A percentile compares a stretch with the other conserved stretches of the same genome.
Evolutionary conservation across 2,888 invertebrate species (phyloP).

Genomic region (Crematogaster levior): DNA sequence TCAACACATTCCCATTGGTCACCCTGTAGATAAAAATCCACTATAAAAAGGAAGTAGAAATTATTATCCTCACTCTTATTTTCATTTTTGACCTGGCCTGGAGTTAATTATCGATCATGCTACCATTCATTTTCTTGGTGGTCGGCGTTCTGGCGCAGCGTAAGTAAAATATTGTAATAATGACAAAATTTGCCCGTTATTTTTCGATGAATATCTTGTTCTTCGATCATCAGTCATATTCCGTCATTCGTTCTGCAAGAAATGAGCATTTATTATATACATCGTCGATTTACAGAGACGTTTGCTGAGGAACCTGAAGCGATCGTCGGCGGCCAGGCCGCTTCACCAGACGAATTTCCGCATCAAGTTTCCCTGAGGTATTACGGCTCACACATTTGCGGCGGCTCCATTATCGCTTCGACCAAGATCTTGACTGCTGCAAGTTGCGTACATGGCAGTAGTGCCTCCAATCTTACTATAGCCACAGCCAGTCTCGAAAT

Average conservation of each 20-base stretch:
- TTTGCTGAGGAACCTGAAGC: conserved; percentile 59
- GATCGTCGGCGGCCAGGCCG: conserved; percentile 72
- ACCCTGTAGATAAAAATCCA: background rate
- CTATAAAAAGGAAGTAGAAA: conserved; percentile 40
- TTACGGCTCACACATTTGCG: conserved; percentile 70
- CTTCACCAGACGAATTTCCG: conserved; percentile 70
- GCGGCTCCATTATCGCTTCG: conserved; percentile 72
- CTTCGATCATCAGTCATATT: background rate
- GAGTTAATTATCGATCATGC: conserved; percentile 4
- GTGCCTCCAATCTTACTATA: no score
- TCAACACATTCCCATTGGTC: no score
- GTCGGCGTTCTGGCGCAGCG: conserved; percentile 34
- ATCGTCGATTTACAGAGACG: conserved; percentile 26
- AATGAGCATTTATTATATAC: background rate
- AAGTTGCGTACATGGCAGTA: no score
- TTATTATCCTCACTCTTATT: background rate
- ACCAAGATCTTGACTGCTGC: conserved; percentile 73
- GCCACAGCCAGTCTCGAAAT: no score
- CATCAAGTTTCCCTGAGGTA: conserved; percentile 75
- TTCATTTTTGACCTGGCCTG: background rate
- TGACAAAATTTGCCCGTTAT: background rate
- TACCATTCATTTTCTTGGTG: conserved; percentile 20
- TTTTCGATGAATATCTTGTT: no score
- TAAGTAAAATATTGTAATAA: conserved; percentile 8
- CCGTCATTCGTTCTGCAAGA: background rate